Conservation (phyloP, 1,140 invertebrate species). For the Lordiphosa clarofinis region DNA sequence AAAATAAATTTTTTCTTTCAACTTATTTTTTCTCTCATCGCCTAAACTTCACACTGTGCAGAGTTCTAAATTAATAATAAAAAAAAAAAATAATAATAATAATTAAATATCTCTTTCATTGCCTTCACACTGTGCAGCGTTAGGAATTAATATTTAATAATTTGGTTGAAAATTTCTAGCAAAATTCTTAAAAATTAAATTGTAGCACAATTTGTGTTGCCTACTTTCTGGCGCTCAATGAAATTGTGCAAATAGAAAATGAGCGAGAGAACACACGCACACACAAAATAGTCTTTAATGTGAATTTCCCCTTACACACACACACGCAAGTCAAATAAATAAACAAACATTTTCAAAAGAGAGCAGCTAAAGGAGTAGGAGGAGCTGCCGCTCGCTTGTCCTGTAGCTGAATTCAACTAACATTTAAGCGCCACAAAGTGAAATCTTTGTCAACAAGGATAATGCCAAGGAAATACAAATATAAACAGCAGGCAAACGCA, state of each 20-base stretch:
- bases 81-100: no score
- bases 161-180: no score
- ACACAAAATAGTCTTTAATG: constrained; percentile 40
- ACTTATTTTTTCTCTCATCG: no score
- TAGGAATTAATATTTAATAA: no score
- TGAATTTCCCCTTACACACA: constrained; percentile 40
- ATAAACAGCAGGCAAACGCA: constrained; percentile 75
- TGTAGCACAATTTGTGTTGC: no score
- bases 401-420: constrained; percentile 67
- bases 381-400: constrained; percentile 29
- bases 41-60: no score
- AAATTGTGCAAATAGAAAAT: constrained; percentile 29
- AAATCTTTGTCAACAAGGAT: constrained; percentile 78
- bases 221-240: no score
- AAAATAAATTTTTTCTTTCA: no score
- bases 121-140: no score
- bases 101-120: no score
- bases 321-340: constrained; percentile 64
- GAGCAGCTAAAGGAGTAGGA: no score
- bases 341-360: constrained; percentile 70
- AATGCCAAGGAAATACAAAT: constrained; percentile 78
- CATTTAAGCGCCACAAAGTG: constrained; percentile 77
- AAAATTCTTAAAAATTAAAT: not conserved
- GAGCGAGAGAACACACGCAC: not conserved
- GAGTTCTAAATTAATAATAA: no score